Evolutionary conservation across 2,113 vertebrate species (phyloP), one percentile per base, ranked within the genome.

Genomic region (Petaurus breviceps): DNA sequence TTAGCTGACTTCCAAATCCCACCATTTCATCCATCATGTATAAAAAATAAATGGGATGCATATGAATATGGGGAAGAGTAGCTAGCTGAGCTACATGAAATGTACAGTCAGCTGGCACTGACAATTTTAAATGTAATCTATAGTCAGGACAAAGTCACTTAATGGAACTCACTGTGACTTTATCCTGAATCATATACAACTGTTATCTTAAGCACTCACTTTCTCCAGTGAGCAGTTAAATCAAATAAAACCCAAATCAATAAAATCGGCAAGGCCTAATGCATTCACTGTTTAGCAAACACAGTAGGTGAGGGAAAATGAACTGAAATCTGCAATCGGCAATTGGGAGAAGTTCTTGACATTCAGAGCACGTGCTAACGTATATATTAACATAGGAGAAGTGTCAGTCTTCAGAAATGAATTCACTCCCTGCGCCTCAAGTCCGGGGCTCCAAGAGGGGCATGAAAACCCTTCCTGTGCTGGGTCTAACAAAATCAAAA

Each of bases 171-270:
- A 0, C 46, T 96, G 25, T 93, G 46, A 53, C 92, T 96, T 97
- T 95, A 51, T 93, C 93, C 6, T 90, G 46, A 91, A 89, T 96
- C 54, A 94, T n/a, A 53, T 11, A 91, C 4, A 91, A 90, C 90
- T 90, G 2, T 37, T 91, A 92, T 37, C 26, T 57, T 92, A 94
- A 96, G 25, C 23, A 84, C 5, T 96, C 47, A 51, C 49, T 89
- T 92, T 92, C 47, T 94, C 24, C 92, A 91, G 54, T 68, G 37
- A 91, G 93, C 89, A 50, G 28, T 43, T 92, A 96, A 94, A 94
- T 96, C 8, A 93, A 93, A 95, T 95, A 91, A 96, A 94, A 93
- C 31, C 0, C 2, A 95, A 94, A 96, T 93, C 89, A 19, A 91
- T 94, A 90, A 84, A 97, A 84, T 19, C 93, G 47, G 89, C 28